phyloP scores from a whole-genome alignment of 2,888 invertebrate genomes.

The Acanthacorydalis orientalis region DNA sequence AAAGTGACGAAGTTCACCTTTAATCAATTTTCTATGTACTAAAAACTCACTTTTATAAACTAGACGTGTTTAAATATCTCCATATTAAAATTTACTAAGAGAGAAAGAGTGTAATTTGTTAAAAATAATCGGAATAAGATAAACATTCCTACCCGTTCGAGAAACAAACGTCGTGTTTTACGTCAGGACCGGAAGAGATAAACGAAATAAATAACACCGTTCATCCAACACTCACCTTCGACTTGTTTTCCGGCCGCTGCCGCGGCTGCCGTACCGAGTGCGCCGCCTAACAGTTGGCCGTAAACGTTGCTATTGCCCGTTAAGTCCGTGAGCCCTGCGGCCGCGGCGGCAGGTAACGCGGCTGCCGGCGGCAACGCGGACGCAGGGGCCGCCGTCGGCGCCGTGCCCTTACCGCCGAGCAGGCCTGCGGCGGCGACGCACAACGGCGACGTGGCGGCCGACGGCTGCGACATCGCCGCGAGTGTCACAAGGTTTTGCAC shows the following conservation, averaged over 20 bases:
- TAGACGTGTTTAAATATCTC: too few species aligned
- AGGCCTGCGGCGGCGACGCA: slow-evolving; percentile 23
- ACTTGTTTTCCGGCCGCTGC: slow-evolving; percentile 76
- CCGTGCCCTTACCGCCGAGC: slow-evolving; percentile 21
- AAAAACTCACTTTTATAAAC: too few species aligned
- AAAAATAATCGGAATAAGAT: too few species aligned
- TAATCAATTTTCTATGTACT: too few species aligned
- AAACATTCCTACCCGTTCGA: too few species aligned
- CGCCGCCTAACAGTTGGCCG: slow-evolving; percentile 41
- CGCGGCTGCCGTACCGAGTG: slow-evolving; percentile 56
- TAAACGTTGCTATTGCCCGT: slow-evolving; percentile 37
- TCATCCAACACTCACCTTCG: slow-evolving; percentile 45
- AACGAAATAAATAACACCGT: not conserved
- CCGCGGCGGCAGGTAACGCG: slow-evolving; percentile 35
- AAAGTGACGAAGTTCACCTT: too few species aligned
- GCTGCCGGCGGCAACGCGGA: slow-evolving; percentile 16
- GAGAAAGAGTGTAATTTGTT: too few species aligned
- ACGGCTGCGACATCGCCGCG: slow-evolving; percentile 58
- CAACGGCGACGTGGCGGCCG: slow-evolving; percentile 27
- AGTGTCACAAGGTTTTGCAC: slow-evolving; percentile 85
- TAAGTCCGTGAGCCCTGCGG: slow-evolving; percentile 43
- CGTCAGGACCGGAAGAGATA: too few species aligned
- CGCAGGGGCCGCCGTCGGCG: slow-evolving; percentile 21
- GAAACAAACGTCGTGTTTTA: slow-evolving; percentile 9
- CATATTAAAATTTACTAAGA: too few species aligned